These are phyloP conservation scores for Pterophyllum scalare DNA, from an alignment of 2,113 vertebrate species.

Conservation along the genomic window DNA sequence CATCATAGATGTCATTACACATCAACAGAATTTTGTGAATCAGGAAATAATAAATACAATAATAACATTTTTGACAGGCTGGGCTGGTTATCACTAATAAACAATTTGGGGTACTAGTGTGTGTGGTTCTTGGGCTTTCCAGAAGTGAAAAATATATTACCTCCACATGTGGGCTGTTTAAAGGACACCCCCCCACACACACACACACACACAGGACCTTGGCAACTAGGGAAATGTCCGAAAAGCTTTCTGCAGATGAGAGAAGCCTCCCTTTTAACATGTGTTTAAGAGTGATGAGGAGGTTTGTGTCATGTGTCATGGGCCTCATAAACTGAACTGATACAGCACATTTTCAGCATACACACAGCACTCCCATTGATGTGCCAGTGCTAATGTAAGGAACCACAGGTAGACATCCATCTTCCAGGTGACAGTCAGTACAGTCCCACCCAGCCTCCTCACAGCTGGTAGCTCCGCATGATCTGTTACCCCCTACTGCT, in stretches of 20 bases:
- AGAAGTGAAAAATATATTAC: too few relatives aligned
- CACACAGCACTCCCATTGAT: background rate
- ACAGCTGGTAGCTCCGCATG: conserved; percentile 24
- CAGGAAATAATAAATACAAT: background rate
- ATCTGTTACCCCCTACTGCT: conserved; percentile 10
- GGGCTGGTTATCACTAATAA: background rate
- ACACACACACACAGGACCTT: too few relatives aligned
- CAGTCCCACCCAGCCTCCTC: conserved; percentile 34
- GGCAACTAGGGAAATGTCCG: background rate
- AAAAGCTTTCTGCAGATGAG: background rate
- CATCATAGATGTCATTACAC: background rate
- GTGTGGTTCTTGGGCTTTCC: background rate
- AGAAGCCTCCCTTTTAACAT: background rate
- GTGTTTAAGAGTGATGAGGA: background rate
- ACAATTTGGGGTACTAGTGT: background rate
- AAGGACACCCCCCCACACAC: too few relatives aligned
- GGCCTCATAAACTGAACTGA: background rate
- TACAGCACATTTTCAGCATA: background rate
- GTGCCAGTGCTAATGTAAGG: rapidly evolving
- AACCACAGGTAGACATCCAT: conserved; percentile 15
- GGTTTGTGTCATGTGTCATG: background rate
- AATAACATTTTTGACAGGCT: background rate
- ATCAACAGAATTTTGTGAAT: background rate
- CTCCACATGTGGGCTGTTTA: too few relatives aligned
- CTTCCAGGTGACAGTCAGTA: conserved; percentile 39